Evolutionary conservation across 2,888 invertebrate genomes (phyloP), one percentile per base, ranked within the genome.

Genomic region (Drosophila diplacantha): DNA sequence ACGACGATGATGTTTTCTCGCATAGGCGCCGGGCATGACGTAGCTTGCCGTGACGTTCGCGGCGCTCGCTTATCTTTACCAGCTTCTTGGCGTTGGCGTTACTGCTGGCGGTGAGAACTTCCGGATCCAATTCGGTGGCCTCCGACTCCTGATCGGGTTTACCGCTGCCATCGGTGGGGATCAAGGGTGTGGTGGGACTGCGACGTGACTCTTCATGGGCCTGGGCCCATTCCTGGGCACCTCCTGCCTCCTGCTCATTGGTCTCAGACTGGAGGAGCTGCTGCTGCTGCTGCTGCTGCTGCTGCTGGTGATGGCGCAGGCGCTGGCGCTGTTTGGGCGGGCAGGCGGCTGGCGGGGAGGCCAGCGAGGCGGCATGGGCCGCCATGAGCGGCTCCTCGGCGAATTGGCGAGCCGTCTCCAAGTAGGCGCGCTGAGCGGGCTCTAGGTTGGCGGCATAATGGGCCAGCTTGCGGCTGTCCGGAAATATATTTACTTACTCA

Each of bases 361-460:
- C 60, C 58, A 82, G 38, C 6, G 80, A 60, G 49, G 70, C 67
- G 71, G 84, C 52, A 77, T 80, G 83, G 73, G 75, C 44, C 29
- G 14, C 44, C 44, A 85, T 41, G 31, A 66, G 69, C 16, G 69
- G 71, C 46, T 84, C 81, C 32, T 84, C 86, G 5, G 39, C 70
- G 29, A 74, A 83, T 26, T 77, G 74, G 29, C 79, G 79, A 16
- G 63, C 69, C 1, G 84, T 73, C 58, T 86, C 85, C 65, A 85
- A 66, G 26, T 78, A 86, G 2, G 78, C 69, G 6, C 78, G 81
- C 52, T 81, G 84, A 32, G 75, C 78, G 20, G 85, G 74, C 52
- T 84, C 84, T 71, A 85, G 61, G 8, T 82, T 81, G 29, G 69
- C 81, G 5, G 83, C 81, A 71, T 82, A 86, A 31, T 86, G 84